These are phyloP conservation scores for Luehdorfia chinensis DNA, from an alignment of 1,140 invertebrate genomes.

Conservation along the genomic window DNA sequence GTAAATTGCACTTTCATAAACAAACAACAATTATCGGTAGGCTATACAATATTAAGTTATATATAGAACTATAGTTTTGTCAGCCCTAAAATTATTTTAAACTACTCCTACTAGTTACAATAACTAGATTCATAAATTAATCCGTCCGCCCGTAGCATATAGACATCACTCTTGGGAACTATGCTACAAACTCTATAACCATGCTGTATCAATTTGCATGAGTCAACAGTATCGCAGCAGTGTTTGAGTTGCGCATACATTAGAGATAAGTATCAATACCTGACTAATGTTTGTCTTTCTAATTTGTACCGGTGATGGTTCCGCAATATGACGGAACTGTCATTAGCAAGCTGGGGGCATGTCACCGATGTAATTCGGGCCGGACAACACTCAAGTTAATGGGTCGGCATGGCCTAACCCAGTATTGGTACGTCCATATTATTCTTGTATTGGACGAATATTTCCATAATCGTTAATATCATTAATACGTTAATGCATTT, in stretches of 20 bases:
- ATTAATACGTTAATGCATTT: too few species aligned
- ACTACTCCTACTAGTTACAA: too few species aligned
- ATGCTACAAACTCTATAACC: slow-evolving; percentile 6
- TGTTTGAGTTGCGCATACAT: slow-evolving; percentile 22
- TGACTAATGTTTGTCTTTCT: slow-evolving; percentile 15
- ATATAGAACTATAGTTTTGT: too few species aligned
- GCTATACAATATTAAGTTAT: too few species aligned
- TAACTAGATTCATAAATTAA: too few species aligned
- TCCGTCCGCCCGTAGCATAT: too few species aligned
- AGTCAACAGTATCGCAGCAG: slow-evolving; percentile 18
- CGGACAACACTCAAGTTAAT: slow-evolving; percentile 1
- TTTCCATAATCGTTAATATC: too few species aligned
- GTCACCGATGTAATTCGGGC: slow-evolving; percentile 20
- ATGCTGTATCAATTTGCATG: slow-evolving; percentile 27
- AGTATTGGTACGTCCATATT: too few species aligned
- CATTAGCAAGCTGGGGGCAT: slow-evolving; percentile 19
- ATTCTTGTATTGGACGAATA: too few species aligned
- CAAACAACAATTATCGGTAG: too few species aligned
- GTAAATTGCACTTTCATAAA: too few species aligned
- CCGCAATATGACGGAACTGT: slow-evolving; percentile 23
- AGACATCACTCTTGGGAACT: background rate
- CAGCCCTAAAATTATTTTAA: too few species aligned
- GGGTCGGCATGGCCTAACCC: background rate
- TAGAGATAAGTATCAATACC: slow-evolving; percentile 21
- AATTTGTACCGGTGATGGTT: slow-evolving; percentile 12